Evolutionary conservation across 2,888 invertebrate species (phyloP), one percentile per base, ranked within the genome.

Genomic region (Cryptosula pallasiana): DNA sequence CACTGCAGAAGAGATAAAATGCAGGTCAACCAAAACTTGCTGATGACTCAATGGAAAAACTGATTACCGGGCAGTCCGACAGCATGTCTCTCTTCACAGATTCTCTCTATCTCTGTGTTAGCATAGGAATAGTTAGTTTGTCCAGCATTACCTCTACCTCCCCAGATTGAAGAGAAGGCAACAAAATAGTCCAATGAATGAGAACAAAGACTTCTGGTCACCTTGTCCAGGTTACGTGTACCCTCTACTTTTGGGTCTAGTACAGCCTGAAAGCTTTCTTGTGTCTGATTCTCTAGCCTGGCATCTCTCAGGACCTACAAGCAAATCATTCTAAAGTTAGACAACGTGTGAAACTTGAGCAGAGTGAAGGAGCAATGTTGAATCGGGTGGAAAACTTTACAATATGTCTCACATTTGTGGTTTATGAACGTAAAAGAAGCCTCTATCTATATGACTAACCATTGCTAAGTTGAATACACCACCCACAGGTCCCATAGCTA

Each of bases 171-270:
- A n/a, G 57, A 63, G 58, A 71, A 71, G 27, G 35, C 58, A 5
- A 71, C 71, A 35, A 71, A 71, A 13, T 13, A 63, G 27, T 71
- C 29, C 9, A 71, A 58, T 9, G 9, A 69, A 1, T 90, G 89
- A 0, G 92, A 91, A 76, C 93, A 92, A 73, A 90, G 82, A 76
- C 88, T 87, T 73, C 95, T 89, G 0, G 92, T 91, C 13, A 90
- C 90, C 35, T 82, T 84, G 83, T 96, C 96, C 78, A 96, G 84
- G 78, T 90, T 88, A 78, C 89, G 89, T 0, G 93, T 94, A 25
- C 90, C 92, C 13, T 86, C 76, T 5, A 93, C 89, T 87, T 96
- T 96, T 0, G 95, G 93, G 77, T 87, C 87, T 75, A 20, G 27
- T 16, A 71, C 58, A 5, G 5, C 3, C 3, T 9, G 27, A 29